Base-by-base conservation (phyloP, 2,888 invertebrate genomes). In the Apotomis turbidana region DNA sequence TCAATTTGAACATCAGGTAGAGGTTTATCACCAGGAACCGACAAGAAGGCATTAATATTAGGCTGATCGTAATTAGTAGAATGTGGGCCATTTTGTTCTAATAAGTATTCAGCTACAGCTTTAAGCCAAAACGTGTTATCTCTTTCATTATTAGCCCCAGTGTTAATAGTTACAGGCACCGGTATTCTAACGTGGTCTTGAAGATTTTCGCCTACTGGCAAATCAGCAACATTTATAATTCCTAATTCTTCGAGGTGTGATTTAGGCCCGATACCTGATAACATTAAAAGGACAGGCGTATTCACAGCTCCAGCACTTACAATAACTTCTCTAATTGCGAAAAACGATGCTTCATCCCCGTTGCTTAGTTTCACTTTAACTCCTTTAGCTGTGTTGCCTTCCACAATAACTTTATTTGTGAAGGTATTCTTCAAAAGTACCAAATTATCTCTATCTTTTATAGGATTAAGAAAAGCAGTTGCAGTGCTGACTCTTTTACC, bases 401-500 rank as follows among this genome's bases (percentile, higher is more conserved):
- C 83, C 71, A 89, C 82, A 15, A 80, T 77, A 61, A 89, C 76
- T 74, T 83, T 75, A 44, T 79, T 80, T 1, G 80, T 90, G 72
- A 83, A 87, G 0, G 90, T 77, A 44, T 88, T 80, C 75, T 91
- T 93, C 57, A 91, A 78, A 12, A 93, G 80, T 70, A 81, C 86
- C 44, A 93, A 82, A 78, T 93, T 93, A 15, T 82, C 78, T 9
- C 91, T 83, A 68, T 87, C 79, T 68, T 79, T 80, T 3, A 85
- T 81, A 41, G 87, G 84, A 73, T 83, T 89, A 4, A 93, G 76
- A 73, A 91, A 95, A 3, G 94, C 94, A 64, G 94, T 94, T 0
- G 94, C 93, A 10, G 94, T 93, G 78, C 94, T 94, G 10, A 94
- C 94, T 77, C 95, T 85, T 74, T 86, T 90, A 0, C 95, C 95